A percentile compares a stretch with the other conserved stretches of the same genome.
Conservation (phyloP, 1,140 invertebrate genomes). For the Drosophila ercepeae region DNA sequence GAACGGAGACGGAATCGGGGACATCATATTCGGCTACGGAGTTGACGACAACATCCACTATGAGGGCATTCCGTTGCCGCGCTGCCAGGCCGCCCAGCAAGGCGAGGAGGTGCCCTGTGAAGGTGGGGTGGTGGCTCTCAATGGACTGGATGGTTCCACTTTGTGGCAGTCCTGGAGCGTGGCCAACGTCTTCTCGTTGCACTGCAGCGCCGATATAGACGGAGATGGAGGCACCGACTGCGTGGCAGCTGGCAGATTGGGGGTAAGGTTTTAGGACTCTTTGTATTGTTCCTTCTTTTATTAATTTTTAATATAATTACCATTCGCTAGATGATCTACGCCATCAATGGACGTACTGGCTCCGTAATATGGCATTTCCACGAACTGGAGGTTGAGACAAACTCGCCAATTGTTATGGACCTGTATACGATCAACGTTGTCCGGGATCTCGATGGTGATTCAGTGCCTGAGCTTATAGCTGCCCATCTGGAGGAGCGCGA, state of each 20-base stretch:
- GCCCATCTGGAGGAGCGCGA: slow-evolving; percentile 87
- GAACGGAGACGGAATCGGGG: slow-evolving; percentile 89
- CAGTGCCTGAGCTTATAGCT: slow-evolving; percentile 88
- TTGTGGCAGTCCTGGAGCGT: slow-evolving; percentile 91
- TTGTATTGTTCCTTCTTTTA: not conserved
- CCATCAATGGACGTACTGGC: slow-evolving; percentile 89
- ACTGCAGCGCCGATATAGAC: slow-evolving; percentile 90
- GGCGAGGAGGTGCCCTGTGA: slow-evolving; percentile 86
- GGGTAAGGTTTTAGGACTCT: slow-evolving; percentile 84
- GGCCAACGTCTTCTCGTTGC: slow-evolving; percentile 90
- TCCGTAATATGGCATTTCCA: slow-evolving; percentile 88
- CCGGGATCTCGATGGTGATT: slow-evolving; percentile 89
- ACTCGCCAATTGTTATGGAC: slow-evolving; percentile 84
- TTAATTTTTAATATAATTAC: not conserved
- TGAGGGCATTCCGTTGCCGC: slow-evolving; percentile 71
- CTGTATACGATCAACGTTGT: slow-evolving; percentile 89
- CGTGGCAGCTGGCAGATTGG: slow-evolving; percentile 89
- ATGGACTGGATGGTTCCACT: slow-evolving; percentile 89
- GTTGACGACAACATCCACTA: slow-evolving; percentile 85
- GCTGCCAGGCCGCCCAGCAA: slow-evolving; percentile 73
- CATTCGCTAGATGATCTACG: slow-evolving; percentile 86
- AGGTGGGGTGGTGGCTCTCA: slow-evolving; percentile 91
- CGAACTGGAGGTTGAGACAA: slow-evolving; percentile 80
- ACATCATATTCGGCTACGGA: slow-evolving; percentile 92
- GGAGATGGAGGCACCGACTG: slow-evolving; percentile 90